Base-by-base conservation (phyloP, 2,888 invertebrate genomes). In the Troilus luridus region DNA sequence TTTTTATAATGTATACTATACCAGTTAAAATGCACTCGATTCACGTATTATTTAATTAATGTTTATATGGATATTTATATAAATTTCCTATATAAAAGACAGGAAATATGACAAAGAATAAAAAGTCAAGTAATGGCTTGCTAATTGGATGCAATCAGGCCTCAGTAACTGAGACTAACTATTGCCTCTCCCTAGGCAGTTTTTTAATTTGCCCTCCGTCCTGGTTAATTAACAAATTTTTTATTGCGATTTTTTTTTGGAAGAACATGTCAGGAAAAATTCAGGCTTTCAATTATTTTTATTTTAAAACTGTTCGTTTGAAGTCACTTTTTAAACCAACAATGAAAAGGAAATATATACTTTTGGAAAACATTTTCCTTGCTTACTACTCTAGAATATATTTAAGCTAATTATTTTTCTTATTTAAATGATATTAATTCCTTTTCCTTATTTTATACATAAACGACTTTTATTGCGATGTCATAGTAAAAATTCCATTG, bases 101-200 rank as follows among this genome's bases (percentile, higher is more conserved):
- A 2, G 17, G 17, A 41, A 41, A 41, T 41, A 77, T 27, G 41
- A 77, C 24, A 27, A 6, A 27, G 67, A 17, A 11, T 41, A 41
- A 77, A 77, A 17, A 9, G 14, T 11, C 64, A 24, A 11, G 64
- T 67, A 67, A 24, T 67, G 41, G 41, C 19, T 41, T 77, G 72
- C 72, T 77, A 77, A 77, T 77, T 41, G 72, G 41, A 17, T 17
- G 72, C 72, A 77, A 77, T 77, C 72, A 77, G 24, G 41, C 17
- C 27, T 19, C 72, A 77, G 72, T 41, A 77, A 77, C 72, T 77
- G 72, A 41, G 72, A 77, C 72, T 41, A 77, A 77, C 27, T 77
- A 41, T 77, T 77, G 27, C 72, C 72, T 19, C 72, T 17, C 17
- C 17, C 27, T 77, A 77, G 72, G 27, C 2, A 27, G 17, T 17